Conservation (phyloP, 2,113 vertebrate species). For the Anoura caudifer region DNA sequence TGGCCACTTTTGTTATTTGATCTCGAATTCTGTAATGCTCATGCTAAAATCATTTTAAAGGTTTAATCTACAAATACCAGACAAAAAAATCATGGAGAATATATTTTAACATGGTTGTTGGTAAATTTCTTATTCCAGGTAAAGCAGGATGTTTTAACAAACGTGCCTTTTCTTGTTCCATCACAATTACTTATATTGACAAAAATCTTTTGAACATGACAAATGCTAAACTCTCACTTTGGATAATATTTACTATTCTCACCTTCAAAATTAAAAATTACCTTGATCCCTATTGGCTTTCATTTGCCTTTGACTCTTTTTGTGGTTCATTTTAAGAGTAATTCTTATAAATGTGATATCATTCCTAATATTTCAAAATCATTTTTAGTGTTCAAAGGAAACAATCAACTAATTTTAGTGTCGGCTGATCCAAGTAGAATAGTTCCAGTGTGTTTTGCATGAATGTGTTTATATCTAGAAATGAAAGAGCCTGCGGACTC, state of each 20-base stretch:
- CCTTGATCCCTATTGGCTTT: slow-evolving; percentile 10
- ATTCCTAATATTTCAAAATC: slow-evolving; percentile 68
- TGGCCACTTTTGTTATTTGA: background rate
- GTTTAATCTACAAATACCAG: background rate
- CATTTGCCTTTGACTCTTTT: background rate
- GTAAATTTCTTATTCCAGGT: background rate
- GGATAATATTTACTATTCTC: background rate
- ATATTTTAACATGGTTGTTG: background rate
- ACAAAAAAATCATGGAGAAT: background rate
- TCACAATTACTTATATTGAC: background rate
- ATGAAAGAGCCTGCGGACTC: slow-evolving; percentile 54
- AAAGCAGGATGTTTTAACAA: background rate
- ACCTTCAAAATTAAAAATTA: slow-evolving; percentile 8
- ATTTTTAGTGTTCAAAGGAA: slow-evolving; percentile 66
- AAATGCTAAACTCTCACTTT: background rate
- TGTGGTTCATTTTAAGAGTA: background rate
- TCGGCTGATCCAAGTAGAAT: slow-evolving; percentile 56
- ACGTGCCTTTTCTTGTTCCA: background rate
- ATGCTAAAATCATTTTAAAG: background rate
- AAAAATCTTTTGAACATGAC: background rate
- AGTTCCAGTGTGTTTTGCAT: slow-evolving; percentile 54
- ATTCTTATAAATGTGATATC: slow-evolving; percentile 55
- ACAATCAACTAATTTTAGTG: slow-evolving; percentile 66
- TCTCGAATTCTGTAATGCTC: background rate
- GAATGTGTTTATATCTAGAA: slow-evolving; percentile 68